Base-by-base conservation (phyloP, 2,797 vertebrate species). In the Xiphorhynchus erythropygius region DNA sequence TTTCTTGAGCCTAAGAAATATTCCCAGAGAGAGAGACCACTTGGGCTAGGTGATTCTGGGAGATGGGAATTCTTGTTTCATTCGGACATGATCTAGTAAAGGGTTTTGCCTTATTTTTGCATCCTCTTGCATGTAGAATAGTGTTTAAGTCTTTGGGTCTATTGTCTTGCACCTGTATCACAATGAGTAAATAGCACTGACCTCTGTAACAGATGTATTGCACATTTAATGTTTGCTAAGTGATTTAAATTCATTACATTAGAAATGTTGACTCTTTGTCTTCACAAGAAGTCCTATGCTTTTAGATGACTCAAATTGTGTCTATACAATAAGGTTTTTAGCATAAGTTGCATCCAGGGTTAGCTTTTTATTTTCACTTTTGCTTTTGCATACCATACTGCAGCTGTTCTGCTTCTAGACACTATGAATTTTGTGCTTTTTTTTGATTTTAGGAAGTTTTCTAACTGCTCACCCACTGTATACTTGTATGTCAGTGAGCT, bases 211-310 rank as follows among this genome's bases (percentile, higher is more conserved):
- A 95, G 90, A 84, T 68, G 50, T 62, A 52, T 86, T 90, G 50
- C 81, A 42, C 68, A 50, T 79, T 85, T 76, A 67, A 53, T 93
- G 37, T 97, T 96, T 96, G 85, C 81, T 70, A 87, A 91, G 78
- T 87, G 78, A 71, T 87, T 62, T 84, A 85, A 88, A 79, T 89
- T 94, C 32, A 67, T 84, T 82, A 67, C 4, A 13, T 84, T 94
- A 74, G 76, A 76, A 62, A 67, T 56, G 62, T 91, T 93, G 84
- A 67, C 33, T 83, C 59, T 75, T 19, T 32, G 62, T 82, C 84
- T 84, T 90, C 55, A 64, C 62, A 78, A 95, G 60, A 84, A 18
- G 42, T 85, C 77, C 28, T 62, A 56, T 78, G 27, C 24, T 59
- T 63, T 23, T 62, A 90, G 83, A 42, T 95, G 63, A 90, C 33